Evolutionary conservation across 2,113 vertebrate species (phyloP).

Genomic region (Lamprotornis superbus): DNA sequence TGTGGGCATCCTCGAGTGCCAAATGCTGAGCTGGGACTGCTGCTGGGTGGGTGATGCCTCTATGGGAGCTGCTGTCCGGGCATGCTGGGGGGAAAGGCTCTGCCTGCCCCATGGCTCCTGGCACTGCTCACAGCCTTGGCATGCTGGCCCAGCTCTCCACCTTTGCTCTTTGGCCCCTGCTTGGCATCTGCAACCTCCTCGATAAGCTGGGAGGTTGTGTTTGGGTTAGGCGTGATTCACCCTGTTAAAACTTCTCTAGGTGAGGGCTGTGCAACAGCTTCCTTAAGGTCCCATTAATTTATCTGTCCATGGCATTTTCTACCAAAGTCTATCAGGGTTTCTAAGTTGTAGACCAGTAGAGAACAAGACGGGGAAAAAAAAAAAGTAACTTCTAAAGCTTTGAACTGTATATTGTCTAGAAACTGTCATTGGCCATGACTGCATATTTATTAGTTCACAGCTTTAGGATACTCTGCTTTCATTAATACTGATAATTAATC

Average conservation of each 20-base stretch:
- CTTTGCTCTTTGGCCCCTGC: accelerated
- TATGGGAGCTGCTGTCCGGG: accelerated
- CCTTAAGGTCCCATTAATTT: background rate
- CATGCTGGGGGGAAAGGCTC: background rate
- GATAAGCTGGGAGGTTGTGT: background rate
- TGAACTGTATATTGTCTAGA: background rate
- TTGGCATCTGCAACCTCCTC: background rate
- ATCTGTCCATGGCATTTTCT: accelerated
- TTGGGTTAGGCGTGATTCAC: background rate
- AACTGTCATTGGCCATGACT: background rate
- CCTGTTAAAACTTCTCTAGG: background rate
- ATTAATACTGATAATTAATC: slow-evolving; percentile 33
- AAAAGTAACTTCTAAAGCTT: background rate
- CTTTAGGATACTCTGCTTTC: slow-evolving; percentile 10
- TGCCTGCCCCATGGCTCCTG: accelerated
- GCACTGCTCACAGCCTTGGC: accelerated
- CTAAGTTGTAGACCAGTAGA: background rate
- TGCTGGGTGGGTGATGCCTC: background rate
- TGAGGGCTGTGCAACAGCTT: background rate
- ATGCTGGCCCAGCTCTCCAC: accelerated
- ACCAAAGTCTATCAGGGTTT: background rate
- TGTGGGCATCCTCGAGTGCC: background rate
- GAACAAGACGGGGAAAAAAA: background rate
- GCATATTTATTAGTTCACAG: background rate
- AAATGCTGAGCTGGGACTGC: accelerated